Evolutionary conservation across 1,140 invertebrate species (phyloP), one percentile per base, ranked within the genome.

Genomic region (Euura lappo): DNA sequence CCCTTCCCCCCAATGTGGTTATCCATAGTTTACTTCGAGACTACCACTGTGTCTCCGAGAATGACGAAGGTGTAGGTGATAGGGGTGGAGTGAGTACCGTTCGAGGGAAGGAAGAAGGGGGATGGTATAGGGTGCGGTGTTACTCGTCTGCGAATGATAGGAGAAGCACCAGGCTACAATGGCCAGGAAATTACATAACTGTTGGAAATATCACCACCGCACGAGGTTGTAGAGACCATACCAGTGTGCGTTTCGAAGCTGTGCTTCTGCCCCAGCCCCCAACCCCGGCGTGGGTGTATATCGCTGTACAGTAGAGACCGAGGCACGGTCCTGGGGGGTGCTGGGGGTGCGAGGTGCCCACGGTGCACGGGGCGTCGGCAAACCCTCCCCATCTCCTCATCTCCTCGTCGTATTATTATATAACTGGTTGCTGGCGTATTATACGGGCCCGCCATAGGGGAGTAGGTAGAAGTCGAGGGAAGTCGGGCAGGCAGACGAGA

Each of bases 181-280:
- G 84, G 80, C 86, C 86, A 88, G 87, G 87, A 87, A 88, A 87
- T 88, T 88, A 88, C 87, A 87, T 87, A 87, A 88, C 86, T 87
- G 86, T 88, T 87, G 86, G 83, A 86, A 87, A 87, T 86, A 87
- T 87, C 85, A 86, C 82, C 85, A 60, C 51, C 51, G 51, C 51
- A 60, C 51, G 51, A 60, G 51, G 51, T 60, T 60, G 51, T 60
- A 60, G 51, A 60, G 51, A 8, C 13, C 51, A n/a, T 60, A 11
- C 8, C 51, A n/a, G 51, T 60, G 51, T 60, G 51, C 8, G 6
- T 4, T 28, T 28, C 28, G 28, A 28, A 28, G 28, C 28, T 28
- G 28, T 28, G 28, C 28, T 28, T 28, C 28, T 28, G 28, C 28
- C 28, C 28, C 28, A 28, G 28, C 28, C 28, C 28, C 28, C 28